A percentile compares a stretch with the other conserved stretches of the same genome.
phyloP scores from a whole-genome alignment of 2,888 invertebrate species.

The Eupithecia tripunctaria region DNA sequence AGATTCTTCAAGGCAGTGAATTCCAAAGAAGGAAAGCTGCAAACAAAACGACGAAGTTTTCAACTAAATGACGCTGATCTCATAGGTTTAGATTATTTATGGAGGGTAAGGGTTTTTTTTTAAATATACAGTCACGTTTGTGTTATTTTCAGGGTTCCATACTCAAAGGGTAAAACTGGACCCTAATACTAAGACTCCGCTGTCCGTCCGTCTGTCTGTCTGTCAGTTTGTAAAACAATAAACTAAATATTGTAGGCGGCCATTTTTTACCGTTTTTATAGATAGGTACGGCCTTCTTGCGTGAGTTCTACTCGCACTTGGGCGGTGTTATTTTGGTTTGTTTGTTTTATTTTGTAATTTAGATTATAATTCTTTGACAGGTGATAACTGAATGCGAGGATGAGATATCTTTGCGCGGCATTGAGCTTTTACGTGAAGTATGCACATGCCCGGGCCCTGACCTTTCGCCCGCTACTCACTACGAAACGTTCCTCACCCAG shows the following conservation, averaged over 20 bases:
- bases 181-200: too few relatives aligned
- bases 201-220: too few relatives aligned
- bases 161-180: too few relatives aligned
- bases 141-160: too few relatives aligned
- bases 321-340: too few relatives aligned
- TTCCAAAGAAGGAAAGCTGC: constrained; percentile 96
- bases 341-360: too few relatives aligned
- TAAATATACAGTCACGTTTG: too few relatives aligned
- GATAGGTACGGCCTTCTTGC: too few relatives aligned
- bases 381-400: constrained; percentile 95
- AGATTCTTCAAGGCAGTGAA: constrained; percentile 98
- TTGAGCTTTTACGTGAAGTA: constrained; percentile 95
- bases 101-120: constrained; percentile 87
- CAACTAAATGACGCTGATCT: constrained; percentile 97
- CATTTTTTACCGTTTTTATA: too few relatives aligned
- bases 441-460: constrained; percentile 96
- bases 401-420: constrained; percentile 96
- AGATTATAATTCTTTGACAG: constrained; percentile 64
- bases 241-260: too few relatives aligned
- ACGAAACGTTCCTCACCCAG: constrained; percentile 95
- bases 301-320: too few relatives aligned
- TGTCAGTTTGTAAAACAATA: too few relatives aligned
- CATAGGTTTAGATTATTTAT: constrained; percentile 97
- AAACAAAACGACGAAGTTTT: constrained; percentile 92
- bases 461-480: constrained; percentile 92